Evolutionary conservation across 2,113 vertebrate genomes (phyloP), one percentile per base, ranked within the genome.

Genomic region (Thryonomys swinderianus): DNA sequence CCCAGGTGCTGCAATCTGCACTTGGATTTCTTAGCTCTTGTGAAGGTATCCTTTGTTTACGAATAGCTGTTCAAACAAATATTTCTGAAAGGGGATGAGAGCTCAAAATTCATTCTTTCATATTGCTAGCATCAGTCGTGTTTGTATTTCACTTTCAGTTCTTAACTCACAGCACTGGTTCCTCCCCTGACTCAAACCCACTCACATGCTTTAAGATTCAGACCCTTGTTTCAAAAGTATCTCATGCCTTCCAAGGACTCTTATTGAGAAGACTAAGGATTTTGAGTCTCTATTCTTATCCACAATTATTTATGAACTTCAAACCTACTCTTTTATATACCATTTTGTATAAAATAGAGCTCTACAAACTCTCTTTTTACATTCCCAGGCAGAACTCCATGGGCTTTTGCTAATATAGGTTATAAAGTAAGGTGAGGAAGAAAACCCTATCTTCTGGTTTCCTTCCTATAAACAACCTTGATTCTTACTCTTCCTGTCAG

Each of bases 181-280:
- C 21, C 20, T 71, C 14, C 64, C 66, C 25, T 83, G 23, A 45
- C 48, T 86, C 11, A 11, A 17, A n/a, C 20, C 37, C 20, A 82
- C 1, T 91, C 57, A 57, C 3, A 40, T 12, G 4, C 55, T 79
- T 88, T 64, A 62, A 59, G 32, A 82, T 51, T 45, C 61, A 55
- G 21, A 27, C n/a, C 59, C 48, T 84, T 64, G 62, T 88, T 55
- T 84, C 89, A 85, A 74, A 95, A 51, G 21, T 25, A 90, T 51
- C 7, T 17, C 67, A 42, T 25, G 3, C 2, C 34, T 83, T 85
- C 3, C 40, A 80, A 57, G 90, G 67, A 96, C 34, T 2, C 18
- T 73, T 81, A 16, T 30, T 51, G 16, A 59, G 23, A 18, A 20
- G 81, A 67, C 48, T 88, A 16, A 89, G 51, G 32, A 48, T 57